Evolutionary conservation across 2,888 invertebrate species (phyloP).

Genomic region (Cyrtodaria siliqua): DNA sequence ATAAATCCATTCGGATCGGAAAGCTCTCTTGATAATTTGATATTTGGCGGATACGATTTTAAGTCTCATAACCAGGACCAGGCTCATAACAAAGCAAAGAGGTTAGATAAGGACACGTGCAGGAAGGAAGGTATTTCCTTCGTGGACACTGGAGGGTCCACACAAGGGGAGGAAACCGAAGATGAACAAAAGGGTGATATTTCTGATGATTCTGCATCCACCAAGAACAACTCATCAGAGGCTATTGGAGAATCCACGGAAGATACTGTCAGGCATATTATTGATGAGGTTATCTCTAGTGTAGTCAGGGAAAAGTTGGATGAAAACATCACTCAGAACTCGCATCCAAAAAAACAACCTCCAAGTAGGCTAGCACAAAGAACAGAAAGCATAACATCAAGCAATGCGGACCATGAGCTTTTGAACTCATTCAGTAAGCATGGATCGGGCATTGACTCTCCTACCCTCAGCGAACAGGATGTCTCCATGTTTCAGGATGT

Average conservation of each 20-base stretch:
- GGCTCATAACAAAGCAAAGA: constrained; percentile 73
- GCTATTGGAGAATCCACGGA: constrained; percentile 84
- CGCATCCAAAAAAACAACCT: constrained; percentile 71
- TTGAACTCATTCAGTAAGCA: constrained; percentile 74
- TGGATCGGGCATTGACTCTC: constrained; percentile 75
- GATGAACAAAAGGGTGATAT: constrained; percentile 36
- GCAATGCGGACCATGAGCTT: constrained; percentile 73
- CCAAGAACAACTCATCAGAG: constrained; percentile 16
- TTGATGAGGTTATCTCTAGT: constrained; percentile 74
- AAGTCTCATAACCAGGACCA: constrained; percentile 68
- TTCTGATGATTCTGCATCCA: constrained; percentile 6
- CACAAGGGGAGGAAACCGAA: constrained; percentile 47
- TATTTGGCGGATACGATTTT: constrained; percentile 81
- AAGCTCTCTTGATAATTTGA: constrained; percentile 80
- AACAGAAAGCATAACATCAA: constrained; percentile 60
- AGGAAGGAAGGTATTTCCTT: constrained; percentile 84
- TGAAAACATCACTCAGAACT: constrained; percentile 86
- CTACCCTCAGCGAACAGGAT: constrained; percentile 77
- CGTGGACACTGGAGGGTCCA: constrained; percentile 72
- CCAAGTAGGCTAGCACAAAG: constrained; percentile 17
- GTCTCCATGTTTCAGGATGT: constrained; percentile 58
- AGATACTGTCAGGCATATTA: constrained; percentile 86
- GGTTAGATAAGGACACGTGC: constrained; percentile 83
- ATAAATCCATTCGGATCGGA: constrained; percentile 89
- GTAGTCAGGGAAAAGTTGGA: constrained; percentile 25